Evolutionary conservation across 1,140 invertebrate species (phyloP).

Genomic region (Heliconius eleuchia): DNA sequence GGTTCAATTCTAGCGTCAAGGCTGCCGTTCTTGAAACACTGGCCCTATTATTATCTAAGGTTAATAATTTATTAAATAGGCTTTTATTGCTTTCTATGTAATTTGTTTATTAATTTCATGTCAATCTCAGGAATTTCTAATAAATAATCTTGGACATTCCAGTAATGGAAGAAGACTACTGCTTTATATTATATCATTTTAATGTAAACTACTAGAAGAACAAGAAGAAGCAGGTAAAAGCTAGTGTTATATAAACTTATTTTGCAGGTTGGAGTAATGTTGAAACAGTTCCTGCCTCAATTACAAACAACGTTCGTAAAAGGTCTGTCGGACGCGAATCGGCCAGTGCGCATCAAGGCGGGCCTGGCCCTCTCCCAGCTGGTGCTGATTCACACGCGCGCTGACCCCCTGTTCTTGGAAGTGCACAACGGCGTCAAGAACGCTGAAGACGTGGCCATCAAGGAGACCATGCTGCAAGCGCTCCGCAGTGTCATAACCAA

Average conservation of each 20-base stretch:
- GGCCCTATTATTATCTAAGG: conserved; percentile 94
- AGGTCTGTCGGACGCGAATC: conserved; percentile 93
- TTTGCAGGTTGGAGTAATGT: conserved; percentile 90
- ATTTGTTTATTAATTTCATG: background rate
- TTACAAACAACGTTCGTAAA: conserved; percentile 98
- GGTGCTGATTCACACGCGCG: conserved; percentile 93
- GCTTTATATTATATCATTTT: too few relatives aligned
- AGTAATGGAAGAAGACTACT: too few relatives aligned
- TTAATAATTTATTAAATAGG: conserved; percentile 53
- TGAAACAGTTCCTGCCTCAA: conserved; percentile 99
- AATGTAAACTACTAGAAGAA: too few relatives aligned
- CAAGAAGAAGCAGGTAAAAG: too few relatives aligned
- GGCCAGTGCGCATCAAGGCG: conserved; percentile 94
- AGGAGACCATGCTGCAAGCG: conserved; percentile 96
- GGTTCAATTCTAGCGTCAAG: conserved; percentile 96
- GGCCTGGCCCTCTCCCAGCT: conserved; percentile 93
- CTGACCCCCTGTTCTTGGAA: conserved; percentile 95
- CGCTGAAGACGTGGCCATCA: conserved; percentile 90
- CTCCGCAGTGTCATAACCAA: conserved; percentile 90
- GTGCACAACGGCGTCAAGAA: conserved; percentile 93
- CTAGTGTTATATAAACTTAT: background rate
- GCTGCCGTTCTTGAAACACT: conserved; percentile 97
- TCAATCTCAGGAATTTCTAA: too few relatives aligned
- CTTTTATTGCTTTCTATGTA: background rate
- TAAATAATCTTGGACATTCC: too few relatives aligned